Percentiles rank a stretch among this genome's conserved stretches.
Evolutionary conservation across 2,888 invertebrate genomes (phyloP).

Genomic region (Caenorhabditis sp.): DNA sequence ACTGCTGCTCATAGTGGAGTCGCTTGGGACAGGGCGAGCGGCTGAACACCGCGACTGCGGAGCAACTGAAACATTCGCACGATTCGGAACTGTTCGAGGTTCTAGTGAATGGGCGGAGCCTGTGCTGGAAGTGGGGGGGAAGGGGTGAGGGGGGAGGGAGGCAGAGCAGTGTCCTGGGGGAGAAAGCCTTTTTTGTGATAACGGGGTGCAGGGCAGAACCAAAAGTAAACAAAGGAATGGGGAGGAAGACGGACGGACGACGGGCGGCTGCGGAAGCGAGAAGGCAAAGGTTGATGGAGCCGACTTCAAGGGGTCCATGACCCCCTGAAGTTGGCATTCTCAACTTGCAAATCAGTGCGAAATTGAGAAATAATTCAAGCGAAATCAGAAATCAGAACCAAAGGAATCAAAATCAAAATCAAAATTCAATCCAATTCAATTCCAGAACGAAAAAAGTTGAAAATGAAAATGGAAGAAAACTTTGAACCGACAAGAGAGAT

Average conservation of each 20-base stretch:
- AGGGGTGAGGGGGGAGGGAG: slow-evolving; percentile 12
- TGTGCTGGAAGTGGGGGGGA: slow-evolving; percentile 7
- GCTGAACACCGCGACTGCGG: slow-evolving; percentile 80
- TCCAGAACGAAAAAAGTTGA: slow-evolving; percentile 1
- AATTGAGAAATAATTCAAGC: background rate
- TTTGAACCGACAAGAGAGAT: slow-evolving; percentile 54
- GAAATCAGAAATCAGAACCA: slow-evolving; percentile 3
- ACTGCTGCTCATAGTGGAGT: slow-evolving; percentile 76
- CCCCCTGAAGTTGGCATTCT: too few relatives aligned
- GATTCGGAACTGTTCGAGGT: slow-evolving; percentile 30
- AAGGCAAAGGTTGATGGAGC: background rate
- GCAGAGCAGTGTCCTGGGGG: background rate
- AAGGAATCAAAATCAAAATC: slow-evolving; percentile 15
- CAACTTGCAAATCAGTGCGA: too few relatives aligned
- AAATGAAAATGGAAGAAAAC: slow-evolving; percentile 43
- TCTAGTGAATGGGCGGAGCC: slow-evolving; percentile 48
- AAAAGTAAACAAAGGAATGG: slow-evolving; percentile 45
- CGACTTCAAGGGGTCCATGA: too few relatives aligned
- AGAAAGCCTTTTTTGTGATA: too few relatives aligned
- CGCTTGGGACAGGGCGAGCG: slow-evolving; percentile 77
- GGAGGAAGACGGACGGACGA: slow-evolving; percentile 7
- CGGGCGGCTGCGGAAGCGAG: slow-evolving; percentile 37
- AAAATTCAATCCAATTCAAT: background rate
- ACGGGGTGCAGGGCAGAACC: slow-evolving; percentile 25
- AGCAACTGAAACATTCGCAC: slow-evolving; percentile 76